These are phyloP conservation scores for Mola mola DNA, from an alignment of 2,113 vertebrate genomes.

Conservation along the genomic window DNA sequence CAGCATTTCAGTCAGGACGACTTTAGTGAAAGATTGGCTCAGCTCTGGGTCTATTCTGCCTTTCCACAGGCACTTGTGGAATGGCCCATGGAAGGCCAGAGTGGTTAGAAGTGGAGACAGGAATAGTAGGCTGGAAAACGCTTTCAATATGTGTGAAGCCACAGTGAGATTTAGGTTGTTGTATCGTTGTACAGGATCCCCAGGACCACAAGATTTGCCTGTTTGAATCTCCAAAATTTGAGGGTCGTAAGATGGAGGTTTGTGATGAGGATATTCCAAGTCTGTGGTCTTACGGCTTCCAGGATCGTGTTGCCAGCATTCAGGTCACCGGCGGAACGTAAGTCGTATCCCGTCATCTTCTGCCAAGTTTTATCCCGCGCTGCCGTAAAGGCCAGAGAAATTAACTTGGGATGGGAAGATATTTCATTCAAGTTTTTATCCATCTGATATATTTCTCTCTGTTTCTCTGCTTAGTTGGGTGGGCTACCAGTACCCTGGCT, in stretches of 20 bases:
- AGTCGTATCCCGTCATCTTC: constrained; percentile 41
- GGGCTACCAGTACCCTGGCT: constrained; percentile 87
- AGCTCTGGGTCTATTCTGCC: too few relatives aligned
- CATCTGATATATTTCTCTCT: neutral
- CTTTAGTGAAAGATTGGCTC: too few relatives aligned
- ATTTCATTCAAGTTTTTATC: too few relatives aligned
- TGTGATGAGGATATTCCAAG: constrained; percentile 87
- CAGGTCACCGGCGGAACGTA: constrained; percentile 87
- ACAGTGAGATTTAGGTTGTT: neutral
- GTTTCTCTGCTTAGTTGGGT: constrained; percentile 79
- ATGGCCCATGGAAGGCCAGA: too few relatives aligned
- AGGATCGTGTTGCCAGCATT: constrained; percentile 84
- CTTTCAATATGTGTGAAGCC: too few relatives aligned
- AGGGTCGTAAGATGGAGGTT: constrained; percentile 88
- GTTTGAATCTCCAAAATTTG: constrained; percentile 82
- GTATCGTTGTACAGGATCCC: constrained; percentile 70
- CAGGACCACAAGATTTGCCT: constrained; percentile 87
- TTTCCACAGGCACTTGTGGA: too few relatives aligned
- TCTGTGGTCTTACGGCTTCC: constrained; percentile 86
- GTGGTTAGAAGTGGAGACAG: too few relatives aligned
- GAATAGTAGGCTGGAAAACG: too few relatives aligned
- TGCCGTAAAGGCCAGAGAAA: neutral
- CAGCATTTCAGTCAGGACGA: too few relatives aligned
- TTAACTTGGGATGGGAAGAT: too few relatives aligned
- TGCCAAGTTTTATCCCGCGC: neutral